Evolutionary conservation across 1,140 invertebrate genomes (phyloP).

Genomic region (Oryctes rhinoceros): DNA sequence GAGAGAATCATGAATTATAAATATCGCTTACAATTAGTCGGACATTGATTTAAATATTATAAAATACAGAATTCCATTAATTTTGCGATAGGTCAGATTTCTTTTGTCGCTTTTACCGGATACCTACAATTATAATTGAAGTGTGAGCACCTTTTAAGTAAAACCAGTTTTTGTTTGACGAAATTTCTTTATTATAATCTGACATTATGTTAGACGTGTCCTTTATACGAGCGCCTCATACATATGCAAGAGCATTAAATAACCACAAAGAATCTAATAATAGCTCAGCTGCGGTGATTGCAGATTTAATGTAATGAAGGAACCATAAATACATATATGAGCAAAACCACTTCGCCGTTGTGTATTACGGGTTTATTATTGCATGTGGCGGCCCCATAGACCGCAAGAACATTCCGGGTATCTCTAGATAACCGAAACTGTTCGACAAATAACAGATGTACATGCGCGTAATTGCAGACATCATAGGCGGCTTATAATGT

Average conservation of each 20-base stretch:
- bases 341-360: background rate
- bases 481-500: background rate
- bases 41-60: background rate
- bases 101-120: background rate
- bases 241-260: too few relatives aligned
- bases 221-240: too few relatives aligned
- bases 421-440: background rate
- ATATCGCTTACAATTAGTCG: conserved; percentile 6
- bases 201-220: too few relatives aligned
- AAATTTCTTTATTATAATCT: background rate
- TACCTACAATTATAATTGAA: background rate
- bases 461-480: background rate
- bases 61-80: background rate
- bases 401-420: background rate
- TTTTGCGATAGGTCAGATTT: background rate
- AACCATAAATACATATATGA: conserved; percentile 12
- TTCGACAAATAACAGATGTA: background rate
- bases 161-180: background rate
- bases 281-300: background rate
- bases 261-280: background rate
- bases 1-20: background rate
- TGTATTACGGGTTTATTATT: conserved; percentile 18
- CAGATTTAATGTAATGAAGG: background rate
- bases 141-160: background rate
- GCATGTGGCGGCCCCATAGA: conserved; percentile 16